Conservation (phyloP, 2,113 vertebrate genomes). For the Garra rufa region DNA sequence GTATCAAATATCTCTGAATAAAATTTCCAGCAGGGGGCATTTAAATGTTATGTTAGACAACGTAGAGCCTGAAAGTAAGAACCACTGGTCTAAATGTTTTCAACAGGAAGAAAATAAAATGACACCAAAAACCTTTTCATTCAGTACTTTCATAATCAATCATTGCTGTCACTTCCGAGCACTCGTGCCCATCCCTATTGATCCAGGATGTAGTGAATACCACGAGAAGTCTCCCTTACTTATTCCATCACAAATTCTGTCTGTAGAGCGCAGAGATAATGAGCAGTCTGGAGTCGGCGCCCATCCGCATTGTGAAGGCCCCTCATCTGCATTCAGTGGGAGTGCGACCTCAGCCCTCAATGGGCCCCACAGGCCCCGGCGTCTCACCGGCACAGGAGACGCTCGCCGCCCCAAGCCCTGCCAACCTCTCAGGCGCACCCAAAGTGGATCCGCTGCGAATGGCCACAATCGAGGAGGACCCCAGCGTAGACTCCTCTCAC, state of each 20-base stretch:
- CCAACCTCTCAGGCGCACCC: constrained; percentile 70
- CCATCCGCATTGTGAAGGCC: constrained; percentile 86
- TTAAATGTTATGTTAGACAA: neutral
- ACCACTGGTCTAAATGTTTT: neutral
- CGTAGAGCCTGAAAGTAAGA: neutral
- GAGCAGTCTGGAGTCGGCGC: constrained; percentile 86
- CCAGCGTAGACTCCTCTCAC: constrained; percentile 86
- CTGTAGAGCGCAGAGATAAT: constrained; percentile 89
- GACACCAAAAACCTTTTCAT: too few relatives aligned
- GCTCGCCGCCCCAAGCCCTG: constrained; percentile 39
- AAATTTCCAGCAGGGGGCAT: too few relatives aligned
- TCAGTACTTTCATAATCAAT: neutral
- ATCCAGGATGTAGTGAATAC: neutral
- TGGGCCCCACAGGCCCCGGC: constrained; percentile 14
- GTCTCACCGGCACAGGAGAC: neutral
- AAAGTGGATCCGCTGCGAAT: constrained; percentile 84
- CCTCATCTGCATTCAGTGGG: constrained; percentile 43
- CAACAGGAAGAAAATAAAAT: neutral
- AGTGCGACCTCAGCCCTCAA: constrained; percentile 25
- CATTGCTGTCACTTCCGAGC: neutral
- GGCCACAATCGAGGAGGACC: constrained; percentile 98
- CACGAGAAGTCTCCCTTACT: constrained; percentile 24
- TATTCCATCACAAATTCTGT: constrained; percentile 24
- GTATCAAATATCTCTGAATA: too few relatives aligned
- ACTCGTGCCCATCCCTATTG: constrained; percentile 14